These are phyloP conservation scores for Litoditis marina DNA, from an alignment of 2,888 invertebrate genomes.

Conservation along the genomic window DNA sequence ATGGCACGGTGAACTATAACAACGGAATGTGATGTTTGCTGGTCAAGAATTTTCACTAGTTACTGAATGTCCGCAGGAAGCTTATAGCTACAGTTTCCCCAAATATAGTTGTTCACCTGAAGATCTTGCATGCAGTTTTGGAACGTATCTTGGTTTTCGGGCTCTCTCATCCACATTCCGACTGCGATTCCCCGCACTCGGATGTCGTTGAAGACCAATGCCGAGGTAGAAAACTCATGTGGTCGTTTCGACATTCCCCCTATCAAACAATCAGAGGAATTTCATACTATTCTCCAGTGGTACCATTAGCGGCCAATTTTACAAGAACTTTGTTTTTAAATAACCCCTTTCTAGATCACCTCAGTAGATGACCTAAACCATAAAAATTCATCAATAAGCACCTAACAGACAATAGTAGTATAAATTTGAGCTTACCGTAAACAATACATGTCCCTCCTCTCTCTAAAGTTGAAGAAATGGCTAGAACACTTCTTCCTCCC, in stretches of 20 bases:
- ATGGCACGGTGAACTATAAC: too few species aligned
- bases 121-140: constrained; percentile 31
- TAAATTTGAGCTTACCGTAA: constrained; percentile 77
- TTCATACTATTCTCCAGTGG: too few species aligned
- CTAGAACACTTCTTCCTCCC: constrained; percentile 82
- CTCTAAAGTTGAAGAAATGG: constrained; percentile 74
- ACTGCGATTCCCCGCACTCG: constrained; percentile 69
- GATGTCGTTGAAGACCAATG: constrained; percentile 79
- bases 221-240: constrained; percentile 76
- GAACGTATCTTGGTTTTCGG: constrained; percentile 54
- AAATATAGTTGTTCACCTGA: constrained; percentile 20
- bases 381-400: too few species aligned
- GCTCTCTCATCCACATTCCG: constrained; percentile 77
- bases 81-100: background rate
- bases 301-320: too few species aligned
- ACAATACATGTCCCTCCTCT: constrained; percentile 79
- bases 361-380: background rate
- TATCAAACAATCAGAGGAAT: too few species aligned
- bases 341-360: too few species aligned
- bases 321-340: too few species aligned
- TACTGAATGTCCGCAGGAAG: background rate
- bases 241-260: constrained; percentile 83
- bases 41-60: too few species aligned
- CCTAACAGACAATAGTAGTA: too few species aligned
- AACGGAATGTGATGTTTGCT: too few species aligned